Evolutionary conservation across 1,140 invertebrate genomes (phyloP).

Genomic region (Hyphantria cunea): DNA sequence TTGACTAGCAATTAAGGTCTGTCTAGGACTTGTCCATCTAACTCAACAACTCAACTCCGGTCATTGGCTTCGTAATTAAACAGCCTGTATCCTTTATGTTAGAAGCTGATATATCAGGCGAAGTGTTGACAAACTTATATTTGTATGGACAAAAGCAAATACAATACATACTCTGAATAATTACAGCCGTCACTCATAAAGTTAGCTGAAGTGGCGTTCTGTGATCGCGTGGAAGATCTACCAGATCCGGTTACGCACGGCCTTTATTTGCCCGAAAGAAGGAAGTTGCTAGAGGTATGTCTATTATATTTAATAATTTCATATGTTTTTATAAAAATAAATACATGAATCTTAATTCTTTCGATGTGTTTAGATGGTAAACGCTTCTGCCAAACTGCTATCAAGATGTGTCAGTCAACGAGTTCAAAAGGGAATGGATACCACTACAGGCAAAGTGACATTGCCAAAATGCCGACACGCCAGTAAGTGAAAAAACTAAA

Average conservation of each 20-base stretch:
- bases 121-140: too few relatives aligned
- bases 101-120: too few relatives aligned
- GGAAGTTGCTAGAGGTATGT: slow-evolving; percentile 62
- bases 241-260: slow-evolving; percentile 63
- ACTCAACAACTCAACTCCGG: too few relatives aligned
- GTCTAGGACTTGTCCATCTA: too few relatives aligned
- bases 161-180: too few relatives aligned
- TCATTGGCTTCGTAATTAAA: too few relatives aligned
- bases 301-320: too few relatives aligned
- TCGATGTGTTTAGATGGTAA: slow-evolving; percentile 51
- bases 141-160: too few relatives aligned
- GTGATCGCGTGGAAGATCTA: slow-evolving; percentile 62
- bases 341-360: not conserved
- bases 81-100: too few relatives aligned
- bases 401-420: slow-evolving; percentile 47
- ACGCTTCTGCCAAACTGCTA: slow-evolving; percentile 52
- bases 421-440: slow-evolving; percentile 55
- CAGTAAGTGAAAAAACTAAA: slow-evolving; percentile 41
- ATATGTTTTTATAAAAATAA: slow-evolving; percentile 3
- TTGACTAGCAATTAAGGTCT: too few relatives aligned
- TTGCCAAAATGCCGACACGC: slow-evolving; percentile 54
- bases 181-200: slow-evolving; percentile 65
- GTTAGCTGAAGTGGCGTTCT: slow-evolving; percentile 68
- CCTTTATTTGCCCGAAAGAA: slow-evolving; percentile 59
- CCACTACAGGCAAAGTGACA: slow-evolving; percentile 54